Evolutionary conservation across 2,888 invertebrate species (phyloP).

Genomic region (Spilosoma lubricipeda): DNA sequence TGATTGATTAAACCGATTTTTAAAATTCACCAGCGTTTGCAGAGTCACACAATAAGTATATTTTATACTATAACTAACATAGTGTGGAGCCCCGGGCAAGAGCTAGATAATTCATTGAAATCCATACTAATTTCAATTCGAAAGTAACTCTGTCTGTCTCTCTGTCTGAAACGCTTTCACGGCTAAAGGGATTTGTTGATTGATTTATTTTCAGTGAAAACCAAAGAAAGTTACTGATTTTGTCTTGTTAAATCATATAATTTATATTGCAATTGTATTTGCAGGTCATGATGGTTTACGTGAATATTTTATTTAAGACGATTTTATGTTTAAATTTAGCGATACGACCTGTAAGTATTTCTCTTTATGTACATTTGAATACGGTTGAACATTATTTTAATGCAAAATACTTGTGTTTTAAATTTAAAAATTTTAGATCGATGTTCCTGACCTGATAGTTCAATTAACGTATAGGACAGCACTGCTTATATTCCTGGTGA

Average conservation of each 20-base stretch:
- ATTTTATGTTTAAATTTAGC: constrained; percentile 30
- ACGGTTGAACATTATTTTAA: not conserved
- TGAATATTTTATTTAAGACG: constrained; percentile 30
- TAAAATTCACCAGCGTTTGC: too few relatives aligned
- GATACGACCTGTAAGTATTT: constrained; percentile 22
- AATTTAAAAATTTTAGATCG: not conserved
- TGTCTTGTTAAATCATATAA: not conserved
- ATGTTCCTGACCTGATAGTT: not conserved
- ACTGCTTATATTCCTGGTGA: not conserved
- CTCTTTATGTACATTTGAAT: not conserved
- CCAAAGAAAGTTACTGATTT: too few relatives aligned
- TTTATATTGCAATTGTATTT: not conserved
- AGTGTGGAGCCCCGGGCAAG: too few relatives aligned
- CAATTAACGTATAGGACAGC: not conserved
- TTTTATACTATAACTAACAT: too few relatives aligned
- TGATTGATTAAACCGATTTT: too few relatives aligned
- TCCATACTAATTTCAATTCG: too few relatives aligned
- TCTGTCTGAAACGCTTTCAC: too few relatives aligned
- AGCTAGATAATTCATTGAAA: too few relatives aligned
- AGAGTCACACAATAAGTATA: too few relatives aligned
- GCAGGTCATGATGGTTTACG: constrained; percentile 24
- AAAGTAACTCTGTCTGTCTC: too few relatives aligned
- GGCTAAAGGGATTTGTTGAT: too few relatives aligned
- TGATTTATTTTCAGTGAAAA: too few relatives aligned
- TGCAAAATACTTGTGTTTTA: not conserved